Evolutionary conservation across 2,888 invertebrate genomes (phyloP).

Genomic region (Ypsolopha sequella): DNA sequence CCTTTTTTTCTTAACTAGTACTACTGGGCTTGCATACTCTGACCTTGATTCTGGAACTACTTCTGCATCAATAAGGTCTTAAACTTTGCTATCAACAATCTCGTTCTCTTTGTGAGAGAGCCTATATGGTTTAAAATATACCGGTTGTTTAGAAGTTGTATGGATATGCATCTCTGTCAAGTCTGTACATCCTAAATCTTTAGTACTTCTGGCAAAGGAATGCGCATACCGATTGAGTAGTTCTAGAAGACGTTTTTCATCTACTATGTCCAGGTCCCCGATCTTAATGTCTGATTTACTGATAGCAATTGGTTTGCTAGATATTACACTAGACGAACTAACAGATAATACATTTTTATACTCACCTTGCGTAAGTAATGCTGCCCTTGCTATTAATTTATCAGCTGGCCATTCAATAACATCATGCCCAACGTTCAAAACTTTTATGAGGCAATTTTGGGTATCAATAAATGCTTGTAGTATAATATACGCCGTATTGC

Average conservation of each 20-base stretch:
- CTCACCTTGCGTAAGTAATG: no score
- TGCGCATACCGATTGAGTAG: background rate
- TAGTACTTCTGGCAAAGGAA: background rate
- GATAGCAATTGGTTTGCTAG: no score
- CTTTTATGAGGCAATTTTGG: no score
- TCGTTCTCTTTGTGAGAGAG: background rate
- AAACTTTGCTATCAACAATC: background rate
- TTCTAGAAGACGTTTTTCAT: background rate
- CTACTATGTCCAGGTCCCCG: background rate
- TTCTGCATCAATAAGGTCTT: background rate
- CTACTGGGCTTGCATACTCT: constrained; percentile 9
- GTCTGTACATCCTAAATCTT: background rate
- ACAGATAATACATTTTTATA: no score
- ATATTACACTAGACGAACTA: no score
- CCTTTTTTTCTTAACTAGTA: constrained; percentile 17
- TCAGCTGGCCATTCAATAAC: no score
- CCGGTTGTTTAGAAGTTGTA: background rate
- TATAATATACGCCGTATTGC: no score
- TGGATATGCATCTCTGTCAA: background rate
- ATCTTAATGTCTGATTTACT: background rate
- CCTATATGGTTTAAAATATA: background rate
- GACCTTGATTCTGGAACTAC: background rate
- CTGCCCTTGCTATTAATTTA: no score
- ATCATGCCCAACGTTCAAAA: no score
- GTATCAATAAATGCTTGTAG: no score